These are phyloP conservation scores for Goniozus legneri DNA, from an alignment of 1,140 invertebrate species.

Conservation along the genomic window DNA sequence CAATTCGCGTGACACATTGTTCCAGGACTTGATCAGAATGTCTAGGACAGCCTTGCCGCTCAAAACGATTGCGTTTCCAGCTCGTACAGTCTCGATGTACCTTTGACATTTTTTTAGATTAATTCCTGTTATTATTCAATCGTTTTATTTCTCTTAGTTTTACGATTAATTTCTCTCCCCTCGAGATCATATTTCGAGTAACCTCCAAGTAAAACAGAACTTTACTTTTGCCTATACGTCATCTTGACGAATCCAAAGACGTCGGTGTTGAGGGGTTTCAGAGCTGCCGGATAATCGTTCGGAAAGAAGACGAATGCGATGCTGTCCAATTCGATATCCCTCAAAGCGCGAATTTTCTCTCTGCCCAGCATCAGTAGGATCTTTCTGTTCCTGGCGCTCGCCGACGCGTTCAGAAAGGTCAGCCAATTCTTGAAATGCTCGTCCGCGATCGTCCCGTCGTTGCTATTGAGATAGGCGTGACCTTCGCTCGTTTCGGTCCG, in stretches of 20 bases:
- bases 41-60: constrained; percentile 19
- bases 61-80: no score
- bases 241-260: constrained; percentile 39
- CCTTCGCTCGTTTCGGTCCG: no score
- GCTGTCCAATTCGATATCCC: constrained; percentile 25
- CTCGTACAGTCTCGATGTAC: constrained; percentile 13
- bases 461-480: constrained; percentile 9
- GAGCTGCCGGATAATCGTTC: constrained; percentile 26
- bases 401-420: constrained; percentile 24
- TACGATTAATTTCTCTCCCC: no score
- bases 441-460: constrained; percentile 14
- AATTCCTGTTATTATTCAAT: no score
- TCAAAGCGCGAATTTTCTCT: constrained; percentile 20
- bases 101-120: constrained; percentile 5
- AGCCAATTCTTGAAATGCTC: constrained; percentile 32
- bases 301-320: constrained; percentile 35
- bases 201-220: neutral
- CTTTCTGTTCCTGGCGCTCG: constrained; percentile 22
- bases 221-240: constrained; percentile 28
- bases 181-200: neutral
- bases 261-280: constrained; percentile 31
- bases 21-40: constrained; percentile 31
- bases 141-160: no score
- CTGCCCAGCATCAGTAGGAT: constrained; percentile 33
- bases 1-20: constrained; percentile 28